A percentile compares a stretch with the other conserved stretches of the same genome.
These are phyloP conservation scores for Ganaspis brasiliensis DNA, from an alignment of 2,888 invertebrate species.

Conservation along the genomic window DNA sequence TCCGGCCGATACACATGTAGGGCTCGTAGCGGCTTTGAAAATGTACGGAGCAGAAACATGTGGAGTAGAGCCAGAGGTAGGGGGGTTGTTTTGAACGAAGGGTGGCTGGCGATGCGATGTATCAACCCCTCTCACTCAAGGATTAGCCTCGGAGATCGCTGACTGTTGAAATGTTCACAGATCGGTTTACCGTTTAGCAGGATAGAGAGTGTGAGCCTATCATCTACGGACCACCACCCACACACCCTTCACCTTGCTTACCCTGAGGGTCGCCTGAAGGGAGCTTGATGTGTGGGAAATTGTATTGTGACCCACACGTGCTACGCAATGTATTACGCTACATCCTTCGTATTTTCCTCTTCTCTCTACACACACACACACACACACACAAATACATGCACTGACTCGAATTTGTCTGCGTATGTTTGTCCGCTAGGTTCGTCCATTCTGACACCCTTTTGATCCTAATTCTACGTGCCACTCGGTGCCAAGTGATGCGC, in stretches of 20 bases:
- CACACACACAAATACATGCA: slow-evolving; percentile 72
- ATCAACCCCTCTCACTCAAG: slow-evolving; percentile 76
- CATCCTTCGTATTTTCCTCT: slow-evolving; percentile 53
- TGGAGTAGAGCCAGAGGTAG: slow-evolving; percentile 53
- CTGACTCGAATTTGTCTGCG: slow-evolving; percentile 57
- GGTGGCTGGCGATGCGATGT: slow-evolving; percentile 69
- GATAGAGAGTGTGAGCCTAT: slow-evolving; percentile 77
- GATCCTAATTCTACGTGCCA: slow-evolving; percentile 41
- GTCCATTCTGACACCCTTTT: slow-evolving; percentile 33
- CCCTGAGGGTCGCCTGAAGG: slow-evolving; percentile 58
- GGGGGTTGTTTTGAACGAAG: slow-evolving; percentile 57
- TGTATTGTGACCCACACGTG: slow-evolving; percentile 83
- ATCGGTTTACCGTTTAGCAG: slow-evolving; percentile 80
- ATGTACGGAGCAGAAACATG: slow-evolving; percentile 51
- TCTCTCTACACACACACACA: slow-evolving; percentile 65
- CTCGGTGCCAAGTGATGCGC: slow-evolving; percentile 37
- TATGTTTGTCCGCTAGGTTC: slow-evolving; percentile 38
- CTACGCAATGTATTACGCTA: slow-evolving; percentile 82
- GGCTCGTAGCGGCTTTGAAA: slow-evolving; percentile 51
- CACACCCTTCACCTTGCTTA: slow-evolving; percentile 59
- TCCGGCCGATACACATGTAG: slow-evolving; percentile 55
- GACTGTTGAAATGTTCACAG: slow-evolving; percentile 80
- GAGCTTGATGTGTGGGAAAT: slow-evolving; percentile 81
- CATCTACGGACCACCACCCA: slow-evolving; percentile 60
- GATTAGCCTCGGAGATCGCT: slow-evolving; percentile 79